A percentile compares a stretch with the other conserved stretches of the same genome.
Evolutionary conservation across 2,888 invertebrate species (phyloP).

Genomic region (Dryococelus australis): DNA sequence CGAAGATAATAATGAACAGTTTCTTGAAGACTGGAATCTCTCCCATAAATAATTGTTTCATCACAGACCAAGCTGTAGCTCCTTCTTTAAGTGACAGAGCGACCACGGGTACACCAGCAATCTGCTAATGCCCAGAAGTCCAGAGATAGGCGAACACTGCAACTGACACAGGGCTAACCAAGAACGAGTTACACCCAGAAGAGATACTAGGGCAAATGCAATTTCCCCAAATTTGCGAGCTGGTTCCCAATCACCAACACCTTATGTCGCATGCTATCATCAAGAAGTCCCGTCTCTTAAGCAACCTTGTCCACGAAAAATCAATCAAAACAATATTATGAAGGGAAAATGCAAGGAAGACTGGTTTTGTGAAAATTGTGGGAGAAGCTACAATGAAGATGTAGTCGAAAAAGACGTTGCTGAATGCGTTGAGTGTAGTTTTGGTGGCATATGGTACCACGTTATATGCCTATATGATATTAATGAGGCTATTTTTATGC

Average conservation of each 20-base stretch:
- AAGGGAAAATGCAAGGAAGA: not conserved
- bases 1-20: not conserved
- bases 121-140: not conserved
- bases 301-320: not conserved
- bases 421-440: not conserved
- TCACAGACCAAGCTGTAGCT: not conserved
- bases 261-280: not conserved
- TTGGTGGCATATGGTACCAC: too few relatives aligned
- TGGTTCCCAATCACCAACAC: not conserved
- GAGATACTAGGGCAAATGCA: not conserved
- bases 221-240: not conserved
- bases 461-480: too few relatives aligned
- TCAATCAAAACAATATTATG: not conserved
- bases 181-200: not conserved
- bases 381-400: slow-evolving; percentile 16
- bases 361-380: not conserved
- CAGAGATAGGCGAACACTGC: too few relatives aligned
- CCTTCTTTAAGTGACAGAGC: not conserved
- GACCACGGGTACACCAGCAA: not conserved
- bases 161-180: not conserved
- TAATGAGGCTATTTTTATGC: too few relatives aligned
- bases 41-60: not conserved
- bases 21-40: not conserved
- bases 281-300: not conserved
- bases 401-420: not conserved